These are phyloP conservation scores for Ptychodera flava DNA, from an alignment of 35 echinoderm and acorn worm species.

Conservation along the genomic window DNA sequence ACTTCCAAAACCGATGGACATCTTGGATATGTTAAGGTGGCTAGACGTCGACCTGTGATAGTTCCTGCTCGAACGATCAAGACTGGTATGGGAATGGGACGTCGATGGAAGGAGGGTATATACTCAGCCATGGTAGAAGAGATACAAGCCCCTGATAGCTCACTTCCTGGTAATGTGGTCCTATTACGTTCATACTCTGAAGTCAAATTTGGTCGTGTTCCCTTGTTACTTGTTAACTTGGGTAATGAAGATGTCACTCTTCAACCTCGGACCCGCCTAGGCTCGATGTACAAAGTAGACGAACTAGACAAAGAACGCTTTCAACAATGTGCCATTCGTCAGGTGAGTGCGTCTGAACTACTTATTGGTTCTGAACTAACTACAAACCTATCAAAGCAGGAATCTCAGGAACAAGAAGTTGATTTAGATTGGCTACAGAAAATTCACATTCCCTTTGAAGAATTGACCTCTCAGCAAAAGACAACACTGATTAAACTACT, in stretches of 20 bases:
- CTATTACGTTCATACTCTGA: conserved; percentile 3
- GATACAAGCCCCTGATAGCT: conserved; percentile 8
- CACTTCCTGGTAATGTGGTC: neutral
- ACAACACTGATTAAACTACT: neutral
- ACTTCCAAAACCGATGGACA: neutral
- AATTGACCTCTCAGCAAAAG: neutral
- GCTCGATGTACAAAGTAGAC: neutral
- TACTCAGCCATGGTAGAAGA: conserved; percentile 37
- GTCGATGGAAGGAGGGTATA: neutral
- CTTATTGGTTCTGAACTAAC: neutral
- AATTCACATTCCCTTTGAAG: neutral
- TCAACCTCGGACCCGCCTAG: conserved; percentile 19
- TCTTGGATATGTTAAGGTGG: conserved; percentile 6
- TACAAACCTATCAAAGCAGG: neutral
- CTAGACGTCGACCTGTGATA: conserved; percentile 13
- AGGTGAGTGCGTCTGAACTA: neutral
- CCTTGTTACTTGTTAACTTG: conserved; percentile 34
- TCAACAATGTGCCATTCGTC: neutral
- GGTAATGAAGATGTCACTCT: conserved; percentile 29
- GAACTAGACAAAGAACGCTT: conserved; percentile 6
- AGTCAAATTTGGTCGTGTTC: conserved; percentile 39
- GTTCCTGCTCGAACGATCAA: conserved; percentile 38
- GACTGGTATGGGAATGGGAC: conserved; percentile 13
- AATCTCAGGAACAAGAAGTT: neutral
- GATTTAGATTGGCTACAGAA: neutral